Percentiles rank a stretch among this genome's conserved stretches.
Evolutionary conservation across 1,140 invertebrate genomes (phyloP).

Genomic region (Pseudachorutes palmiensis): DNA sequence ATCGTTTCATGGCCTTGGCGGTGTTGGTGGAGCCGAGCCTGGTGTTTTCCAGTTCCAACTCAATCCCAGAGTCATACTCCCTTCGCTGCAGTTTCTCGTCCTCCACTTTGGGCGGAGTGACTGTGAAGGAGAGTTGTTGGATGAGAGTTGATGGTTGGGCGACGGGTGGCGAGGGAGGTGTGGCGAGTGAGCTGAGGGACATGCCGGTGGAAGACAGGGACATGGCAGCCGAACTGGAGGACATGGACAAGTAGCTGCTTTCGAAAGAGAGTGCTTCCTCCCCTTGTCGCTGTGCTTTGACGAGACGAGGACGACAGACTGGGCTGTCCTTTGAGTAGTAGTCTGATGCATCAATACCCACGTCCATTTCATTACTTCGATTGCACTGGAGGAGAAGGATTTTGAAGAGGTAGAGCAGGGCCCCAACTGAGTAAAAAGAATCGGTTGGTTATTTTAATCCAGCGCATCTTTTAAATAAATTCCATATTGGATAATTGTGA

Average conservation of each 20-base stretch:
- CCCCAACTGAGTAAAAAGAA: not conserved
- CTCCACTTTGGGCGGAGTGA: not conserved
- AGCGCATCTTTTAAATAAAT: too few relatives aligned
- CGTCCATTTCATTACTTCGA: not conserved
- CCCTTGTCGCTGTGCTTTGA: not conserved
- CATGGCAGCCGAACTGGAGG: not conserved
- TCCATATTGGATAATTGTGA: not conserved
- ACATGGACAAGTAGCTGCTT: not conserved
- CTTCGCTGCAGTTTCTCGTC: not conserved
- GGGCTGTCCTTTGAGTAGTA: not conserved
- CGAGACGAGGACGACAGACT: not conserved
- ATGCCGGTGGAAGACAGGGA: not conserved
- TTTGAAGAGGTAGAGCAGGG: constrained; percentile 16
- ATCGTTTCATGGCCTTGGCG: constrained; percentile 5
- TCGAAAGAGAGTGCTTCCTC: not conserved
- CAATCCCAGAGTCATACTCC: constrained; percentile 16
- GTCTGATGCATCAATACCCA: constrained; percentile 7
- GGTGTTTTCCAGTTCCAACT: not conserved
- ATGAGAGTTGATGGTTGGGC: not conserved
- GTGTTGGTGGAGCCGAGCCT: not conserved
- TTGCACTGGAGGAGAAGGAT: constrained; percentile 8
- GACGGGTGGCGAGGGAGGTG: constrained; percentile 1
- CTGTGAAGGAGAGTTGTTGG: not conserved
- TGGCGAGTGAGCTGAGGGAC: not conserved
- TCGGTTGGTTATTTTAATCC: too few relatives aligned